Evolutionary conservation across 2,888 invertebrate genomes (phyloP), one percentile per base, ranked within the genome.

Genomic region (Drosophila hawaiiensis): DNA sequence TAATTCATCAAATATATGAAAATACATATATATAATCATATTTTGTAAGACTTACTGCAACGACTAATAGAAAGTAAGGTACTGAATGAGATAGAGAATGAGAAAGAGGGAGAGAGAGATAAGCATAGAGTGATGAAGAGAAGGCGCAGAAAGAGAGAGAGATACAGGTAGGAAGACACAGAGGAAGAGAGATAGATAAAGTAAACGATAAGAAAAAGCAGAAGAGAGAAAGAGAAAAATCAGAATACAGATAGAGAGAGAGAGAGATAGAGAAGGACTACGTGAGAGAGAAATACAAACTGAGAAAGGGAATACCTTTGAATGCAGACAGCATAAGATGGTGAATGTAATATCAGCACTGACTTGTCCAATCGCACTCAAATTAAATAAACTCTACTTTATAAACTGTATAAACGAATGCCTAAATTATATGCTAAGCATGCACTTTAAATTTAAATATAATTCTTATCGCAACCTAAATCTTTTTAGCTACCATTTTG

Each of bases 121-220:
- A 25, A 16, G 3, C 7, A 22, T 9, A 16, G 16, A 4, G 22
- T 16, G 25, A 25, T 25, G 16, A 47, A 16, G 47, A 9, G 19
- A 4, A 39, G 9, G 19, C 9, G n/a, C 12, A 4, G 16, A 41
- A n/a, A n/a, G 28, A 14, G 6, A 47, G 12, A 31, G 16, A 31
- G 2, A 6, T 1, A 19, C 6, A n/a, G 0, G 0, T 14, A n/a
- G 5, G 4, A 6, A 55, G 14, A 16, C 14, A 14, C 3, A 9
- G 2, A 14, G 22, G 12, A 6, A 28, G 14, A n/a, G 0, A 14
- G 4, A n/a, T 1, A 0, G 0, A n/a, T n/a, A 4, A 7, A 25
- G 14, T 14, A 47, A 33, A 0, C 7, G 28, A 55, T 7, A 22
- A 19, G 4, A 33, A 25, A 50, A 7, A 4, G 4, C 12, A 4